A percentile compares a stretch with the other conserved stretches of the same genome.
phyloP scores from a whole-genome alignment of 92 coral and sea anemone genomes.

The Montipora capitata region DNA sequence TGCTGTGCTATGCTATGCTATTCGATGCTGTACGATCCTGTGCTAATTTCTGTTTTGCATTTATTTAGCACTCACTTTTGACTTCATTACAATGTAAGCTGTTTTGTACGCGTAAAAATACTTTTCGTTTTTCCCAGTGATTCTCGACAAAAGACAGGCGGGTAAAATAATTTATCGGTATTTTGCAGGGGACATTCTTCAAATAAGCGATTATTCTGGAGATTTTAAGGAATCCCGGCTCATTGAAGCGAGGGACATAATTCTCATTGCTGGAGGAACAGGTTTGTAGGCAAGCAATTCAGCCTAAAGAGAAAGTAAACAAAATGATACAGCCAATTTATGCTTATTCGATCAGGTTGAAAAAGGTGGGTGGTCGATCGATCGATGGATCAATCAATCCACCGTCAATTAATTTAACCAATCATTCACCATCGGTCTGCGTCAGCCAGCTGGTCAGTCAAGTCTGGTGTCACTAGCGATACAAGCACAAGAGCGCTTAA shows the following conservation, averaged over 20 bases:
- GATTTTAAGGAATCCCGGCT: conserved; percentile 87
- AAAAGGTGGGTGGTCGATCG: neutral
- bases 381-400: neutral
- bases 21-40: too few relatives aligned
- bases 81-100: too few relatives aligned
- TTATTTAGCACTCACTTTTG: too few relatives aligned
- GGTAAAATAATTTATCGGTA: neutral
- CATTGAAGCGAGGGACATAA: conserved; percentile 85
- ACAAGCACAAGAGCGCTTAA: too few relatives aligned
- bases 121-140: neutral
- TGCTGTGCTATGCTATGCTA: too few relatives aligned
- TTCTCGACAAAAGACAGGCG: neutral
- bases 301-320: neutral
- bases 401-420: neutral
- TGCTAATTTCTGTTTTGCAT: too few relatives aligned
- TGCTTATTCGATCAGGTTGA: neutral
- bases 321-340: neutral
- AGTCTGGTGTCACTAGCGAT: too few relatives aligned
- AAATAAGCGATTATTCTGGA: conserved; percentile 88
- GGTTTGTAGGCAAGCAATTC: conserved; percentile 59
- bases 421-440: neutral
- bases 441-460: too few relatives aligned
- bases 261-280: conserved; percentile 95
- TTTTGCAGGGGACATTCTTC: conserved; percentile 78
- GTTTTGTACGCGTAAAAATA: too few relatives aligned